Percentiles rank a stretch among this genome's conserved stretches.
Conservation (phyloP, 2,113 vertebrate species). For the Nycticryphes semicollaris region DNA sequence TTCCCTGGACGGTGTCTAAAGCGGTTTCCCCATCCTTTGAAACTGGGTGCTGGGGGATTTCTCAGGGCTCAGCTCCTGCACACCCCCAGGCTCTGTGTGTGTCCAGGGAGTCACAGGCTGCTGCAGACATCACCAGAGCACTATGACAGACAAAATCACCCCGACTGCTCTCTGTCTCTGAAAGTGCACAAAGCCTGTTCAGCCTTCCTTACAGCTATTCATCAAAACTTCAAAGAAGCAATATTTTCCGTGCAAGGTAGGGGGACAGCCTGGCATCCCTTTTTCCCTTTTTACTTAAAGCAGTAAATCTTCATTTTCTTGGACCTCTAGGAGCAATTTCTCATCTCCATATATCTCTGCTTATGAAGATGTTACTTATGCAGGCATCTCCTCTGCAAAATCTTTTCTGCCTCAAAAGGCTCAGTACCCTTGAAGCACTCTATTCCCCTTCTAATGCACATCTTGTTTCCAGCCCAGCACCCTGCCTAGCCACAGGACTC, state of each 20-base stretch:
- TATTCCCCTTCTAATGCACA: neutral
- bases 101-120: fast-evolving
- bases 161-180: neutral
- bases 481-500: neutral
- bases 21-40: neutral
- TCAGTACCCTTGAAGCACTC: neutral
- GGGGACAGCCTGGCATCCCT: neutral
- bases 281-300: neutral
- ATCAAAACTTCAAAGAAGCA: neutral
- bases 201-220: neutral
- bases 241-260: neutral
- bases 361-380: neutral
- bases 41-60: neutral
- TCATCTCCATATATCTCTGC: neutral
- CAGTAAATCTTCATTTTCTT: neutral
- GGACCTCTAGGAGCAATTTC: neutral
- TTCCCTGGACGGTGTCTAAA: neutral
- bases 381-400: neutral
- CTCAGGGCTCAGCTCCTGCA: neutral
- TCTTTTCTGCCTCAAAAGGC: neutral
- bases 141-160: neutral
- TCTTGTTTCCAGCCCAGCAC: constrained; percentile 1
- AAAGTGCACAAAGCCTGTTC: neutral
- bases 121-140: fast-evolving
- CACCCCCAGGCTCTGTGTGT: fast-evolving